These are phyloP conservation scores for Heliopora coerulea DNA, from an alignment of 92 coral and sea anemone species.

Conservation along the genomic window DNA sequence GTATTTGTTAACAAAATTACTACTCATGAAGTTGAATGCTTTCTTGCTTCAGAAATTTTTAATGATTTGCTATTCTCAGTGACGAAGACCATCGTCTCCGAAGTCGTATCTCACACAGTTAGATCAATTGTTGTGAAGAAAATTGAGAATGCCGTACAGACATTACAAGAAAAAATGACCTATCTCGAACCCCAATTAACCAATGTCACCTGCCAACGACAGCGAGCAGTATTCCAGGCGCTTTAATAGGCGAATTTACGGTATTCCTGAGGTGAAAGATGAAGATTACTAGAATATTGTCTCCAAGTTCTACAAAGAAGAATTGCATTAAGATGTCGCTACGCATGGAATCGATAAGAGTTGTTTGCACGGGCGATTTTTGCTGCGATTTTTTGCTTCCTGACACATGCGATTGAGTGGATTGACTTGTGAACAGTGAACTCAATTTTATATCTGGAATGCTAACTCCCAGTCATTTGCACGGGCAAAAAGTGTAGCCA, in stretches of 20 bases:
- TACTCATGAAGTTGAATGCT: neutral
- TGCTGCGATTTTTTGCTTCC: no score
- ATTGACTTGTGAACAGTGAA: no score
- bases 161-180: neutral
- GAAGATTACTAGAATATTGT: neutral
- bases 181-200: neutral
- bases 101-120: neutral
- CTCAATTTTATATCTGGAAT: no score
- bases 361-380: no score
- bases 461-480: no score
- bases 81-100: neutral
- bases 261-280: neutral
- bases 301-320: neutral
- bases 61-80: neutral
- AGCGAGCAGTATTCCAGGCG: neutral
- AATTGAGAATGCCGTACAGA: slow-evolving; percentile 1
- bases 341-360: neutral
- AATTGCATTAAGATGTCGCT: slow-evolving; percentile 1
- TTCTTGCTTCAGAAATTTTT: slow-evolving; percentile 4
- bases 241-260: slow-evolving; percentile 2
- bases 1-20: neutral
- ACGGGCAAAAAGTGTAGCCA: no score
- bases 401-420: no score
- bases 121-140: neutral
- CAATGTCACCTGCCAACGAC: neutral